Base-by-base conservation (phyloP, 2,113 vertebrate species). In the Struthidea cinerea region DNA sequence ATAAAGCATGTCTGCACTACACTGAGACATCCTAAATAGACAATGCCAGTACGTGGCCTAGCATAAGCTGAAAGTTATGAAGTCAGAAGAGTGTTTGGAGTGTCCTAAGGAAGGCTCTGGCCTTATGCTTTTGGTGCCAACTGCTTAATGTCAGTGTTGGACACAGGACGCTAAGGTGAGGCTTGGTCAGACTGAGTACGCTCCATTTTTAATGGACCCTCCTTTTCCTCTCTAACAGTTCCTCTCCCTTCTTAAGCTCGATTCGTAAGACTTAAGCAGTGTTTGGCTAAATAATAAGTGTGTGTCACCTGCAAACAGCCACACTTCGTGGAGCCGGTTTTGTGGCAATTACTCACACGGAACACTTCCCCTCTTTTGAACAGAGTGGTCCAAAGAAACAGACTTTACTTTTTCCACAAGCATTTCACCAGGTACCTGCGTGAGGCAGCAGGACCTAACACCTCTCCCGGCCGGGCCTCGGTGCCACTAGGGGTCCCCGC, bases 201-300 rank as follows among this genome's bases (percentile, higher is more conserved):
- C 27, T 10, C 18, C 2, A 0, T 32, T n/a, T 59, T 59, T 12
- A 3, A 1, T 11, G 44, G 16, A 56, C 6, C 7, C 2, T 37
- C 14, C 27, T 47, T 76, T n/a, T 56, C 35, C 18, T 44, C 16
- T 23, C 28, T 41, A 47, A 37, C 15, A 28, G 12, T 20, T 60
- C 11, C 16, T 44, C 42, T 73, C 57, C 19, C n/a, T 23, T 44
- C 59, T 35, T 27, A 47, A 47, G 12, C 47, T 80, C 5, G 0
- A 18, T 67, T 35, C 56, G 27, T 67, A 67, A 64, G 22, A 6
- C 33, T 65, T 15, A 16, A 74, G 65, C 9, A 30, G 14, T 5
- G 17, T n/a, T 35, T 53, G 37, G n/a, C 16, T 73, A 81, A 86
- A 61, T 39, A 52, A 23, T n/a, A 53, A n/a, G 13, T 5, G 14